Evolutionary conservation across 2,888 invertebrate species (phyloP), one percentile per base, ranked within the genome.

Genomic region (Machimus rusticus): DNA sequence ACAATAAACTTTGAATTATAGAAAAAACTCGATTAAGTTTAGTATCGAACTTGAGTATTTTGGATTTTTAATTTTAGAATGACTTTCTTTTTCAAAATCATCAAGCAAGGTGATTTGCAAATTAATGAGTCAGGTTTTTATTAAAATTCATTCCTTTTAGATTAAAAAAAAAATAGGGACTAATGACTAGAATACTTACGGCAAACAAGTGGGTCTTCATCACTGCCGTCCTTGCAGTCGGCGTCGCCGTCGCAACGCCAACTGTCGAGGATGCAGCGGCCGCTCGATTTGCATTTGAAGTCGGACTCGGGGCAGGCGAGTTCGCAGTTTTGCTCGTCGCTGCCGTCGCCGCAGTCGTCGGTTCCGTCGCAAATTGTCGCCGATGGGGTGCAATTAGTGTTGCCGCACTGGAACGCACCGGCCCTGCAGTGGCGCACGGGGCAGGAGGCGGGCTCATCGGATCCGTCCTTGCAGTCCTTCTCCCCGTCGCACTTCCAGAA

Each of bases 191-290:
- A 51, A 46, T 46, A 87, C 94, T 94, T 92, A 95, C 95, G 96
- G 91, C 99, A 99, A 91, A 98, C 96, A 5, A 94, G 93, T 0
- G 98, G 96, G 92, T 97, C 97, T 93, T 98, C 98, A 91, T 99
- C 99, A 87, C 97, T 97, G 88, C 97, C 97, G 92, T 97, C 97
- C 91, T 97, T 97, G 91, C 97, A 97, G 92, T 99, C 99, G 4
- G 98, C 96, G 91, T 99, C 99, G 28, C 98, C 98, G 91, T 99
- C 99, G 91, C 98, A 98, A 90, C 96, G 96, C 98, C 98, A 98
- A 89, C 97, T 96, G 88, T 96, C 96, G 87, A 98, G 94, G 89
- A 98, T 97, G 91, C 98, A 98, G 31, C 98, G 94, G 0, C 98
- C 98, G 90, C 97, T 97, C 0, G 96, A 94, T 90, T 95, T 95